Conservation (phyloP, 1,140 invertebrate species). For the Nymphalis io region DNA sequence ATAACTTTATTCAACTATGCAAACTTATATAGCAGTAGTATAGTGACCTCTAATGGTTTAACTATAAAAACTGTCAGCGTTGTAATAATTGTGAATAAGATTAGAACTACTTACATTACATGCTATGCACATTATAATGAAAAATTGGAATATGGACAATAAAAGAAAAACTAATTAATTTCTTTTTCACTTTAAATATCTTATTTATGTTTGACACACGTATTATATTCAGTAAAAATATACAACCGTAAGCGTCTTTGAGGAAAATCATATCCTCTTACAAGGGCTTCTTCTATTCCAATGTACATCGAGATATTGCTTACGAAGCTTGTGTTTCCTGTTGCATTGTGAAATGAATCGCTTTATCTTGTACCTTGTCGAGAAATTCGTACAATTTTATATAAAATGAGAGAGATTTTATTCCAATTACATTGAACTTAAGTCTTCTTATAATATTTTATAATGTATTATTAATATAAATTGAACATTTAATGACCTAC, state of each 20-base stretch:
- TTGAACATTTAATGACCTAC: no score
- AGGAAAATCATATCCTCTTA: conserved; percentile 21
- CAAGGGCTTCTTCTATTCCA: conserved; percentile 12
- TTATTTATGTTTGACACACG: not conserved
- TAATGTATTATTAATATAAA: no score
- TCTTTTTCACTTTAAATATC: not conserved
- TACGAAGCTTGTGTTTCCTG: conserved; percentile 17
- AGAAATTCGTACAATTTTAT: not conserved
- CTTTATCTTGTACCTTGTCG: not conserved
- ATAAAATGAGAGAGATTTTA: not conserved
- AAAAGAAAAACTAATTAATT: no score
- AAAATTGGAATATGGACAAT: no score
- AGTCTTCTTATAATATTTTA: no score
- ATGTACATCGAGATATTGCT: conserved; percentile 15
- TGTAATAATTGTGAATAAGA: no score
- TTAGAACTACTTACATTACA: no score
- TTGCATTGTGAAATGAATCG: conserved; percentile 10
- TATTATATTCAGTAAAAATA: not conserved
- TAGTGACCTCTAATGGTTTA: no score
- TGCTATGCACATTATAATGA: no score
- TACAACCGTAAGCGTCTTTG: not conserved
- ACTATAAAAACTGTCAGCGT: no score
- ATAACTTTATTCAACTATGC: no score
- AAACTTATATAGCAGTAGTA: no score
- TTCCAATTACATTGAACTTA: not conserved